These are phyloP conservation scores for Tonatia bakeri DNA, from an alignment of 2,113 vertebrate genomes.

Conservation along the genomic window DNA sequence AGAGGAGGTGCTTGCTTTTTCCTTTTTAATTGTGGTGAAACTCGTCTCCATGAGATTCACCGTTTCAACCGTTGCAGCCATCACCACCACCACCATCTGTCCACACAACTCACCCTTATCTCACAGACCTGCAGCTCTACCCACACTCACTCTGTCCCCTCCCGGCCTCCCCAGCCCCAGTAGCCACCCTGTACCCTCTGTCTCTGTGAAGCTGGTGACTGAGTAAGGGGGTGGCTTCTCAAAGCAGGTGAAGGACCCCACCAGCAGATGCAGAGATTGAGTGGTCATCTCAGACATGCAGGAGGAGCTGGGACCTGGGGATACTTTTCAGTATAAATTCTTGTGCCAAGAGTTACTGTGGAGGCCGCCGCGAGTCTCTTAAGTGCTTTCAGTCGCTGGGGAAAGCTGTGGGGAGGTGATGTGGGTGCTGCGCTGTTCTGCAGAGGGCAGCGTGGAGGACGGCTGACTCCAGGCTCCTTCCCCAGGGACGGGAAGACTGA, in stretches of 20 bases:
- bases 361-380: not conserved
- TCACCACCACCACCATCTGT: not conserved
- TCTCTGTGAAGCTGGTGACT: not conserved
- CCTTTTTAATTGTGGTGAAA: not conserved
- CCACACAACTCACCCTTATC: not conserved
- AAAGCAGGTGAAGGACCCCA: not conserved
- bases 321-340: not conserved
- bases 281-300: not conserved
- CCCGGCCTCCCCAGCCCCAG: not conserved
- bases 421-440: not conserved
- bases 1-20: not conserved
- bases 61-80: not conserved
- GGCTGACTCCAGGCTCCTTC: not conserved
- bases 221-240: not conserved
- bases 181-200: not conserved
- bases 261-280: rapidly evolving
- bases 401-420: not conserved
- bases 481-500: not conserved
- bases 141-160: no score
- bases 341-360: not conserved
- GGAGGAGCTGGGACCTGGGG: not conserved
- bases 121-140: not conserved
- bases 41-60: no score
- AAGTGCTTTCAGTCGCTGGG: not conserved
- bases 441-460: not conserved